Base-by-base conservation (phyloP, 2,113 vertebrate species). In the Brevimyrus niger region DNA sequence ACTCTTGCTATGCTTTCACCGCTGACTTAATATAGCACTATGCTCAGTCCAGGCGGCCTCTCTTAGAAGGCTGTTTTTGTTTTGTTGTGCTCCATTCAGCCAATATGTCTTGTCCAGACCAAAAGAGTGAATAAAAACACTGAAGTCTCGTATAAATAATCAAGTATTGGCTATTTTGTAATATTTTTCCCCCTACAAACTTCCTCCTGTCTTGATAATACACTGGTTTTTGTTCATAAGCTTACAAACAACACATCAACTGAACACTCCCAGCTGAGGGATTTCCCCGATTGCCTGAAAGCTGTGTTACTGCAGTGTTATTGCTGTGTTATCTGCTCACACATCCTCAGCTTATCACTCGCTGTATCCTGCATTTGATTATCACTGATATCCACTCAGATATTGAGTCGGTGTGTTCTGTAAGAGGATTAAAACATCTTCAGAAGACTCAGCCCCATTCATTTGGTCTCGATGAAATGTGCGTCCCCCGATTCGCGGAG, bases 361-460 rank as follows among this genome's bases (percentile, higher is more conserved):
- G 48, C 47, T 92, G 90, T 50, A 23, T 85, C 88, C 87, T 92
- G 90, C 87, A 9, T 93, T 93, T 92, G 92, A 94, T 94, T 92
- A 90, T 91, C 87, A 88, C 90, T 91, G 93, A 93, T 94, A 94
- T 94, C 93, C 93, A 93, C 93, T 91, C 92, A 92, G 89, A 92
- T 94, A 94, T 94, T 93, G 92, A 95, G 94, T 93, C 93, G 93
- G 92, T 95, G 92, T 93, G 90, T 76, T 89, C 91, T 92, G 92
- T 93, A 94, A 95, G 91, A 91, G 92, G 94, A 96, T 95, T 94
- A 94, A 93, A 91, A 92, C 93, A 93, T 95, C 94, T 92, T 91
- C 91, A 91, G 93, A 94, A 93, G 89, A 15, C 35, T 55, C 90
- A 90, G 89, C 85, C 83, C 86, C 61, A 88, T 90, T 87, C 87